Percentiles rank a stretch among this genome's conserved stretches.
phyloP scores from a whole-genome alignment of 2,113 vertebrate species.

The Rhineura floridana region DNA sequence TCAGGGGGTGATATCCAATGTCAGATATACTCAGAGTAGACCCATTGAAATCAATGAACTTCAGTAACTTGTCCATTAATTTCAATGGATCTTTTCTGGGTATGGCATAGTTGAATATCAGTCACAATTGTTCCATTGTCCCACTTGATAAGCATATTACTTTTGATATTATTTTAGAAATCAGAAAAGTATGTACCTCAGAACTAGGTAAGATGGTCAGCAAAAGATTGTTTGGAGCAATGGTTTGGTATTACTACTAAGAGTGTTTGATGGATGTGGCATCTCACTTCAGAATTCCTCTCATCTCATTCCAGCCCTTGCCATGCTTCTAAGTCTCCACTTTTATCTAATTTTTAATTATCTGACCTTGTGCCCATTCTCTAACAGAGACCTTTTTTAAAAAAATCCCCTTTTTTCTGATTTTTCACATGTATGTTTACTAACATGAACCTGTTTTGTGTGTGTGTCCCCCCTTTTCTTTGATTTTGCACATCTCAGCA shows the following conservation, averaged over 20 bases:
- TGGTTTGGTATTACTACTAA: background rate
- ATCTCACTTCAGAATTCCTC: background rate
- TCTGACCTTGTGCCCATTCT: background rate
- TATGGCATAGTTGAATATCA: too few relatives aligned
- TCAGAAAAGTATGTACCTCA: background rate
- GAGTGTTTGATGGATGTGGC: background rate
- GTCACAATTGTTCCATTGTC: too few relatives aligned
- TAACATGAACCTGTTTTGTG: too few relatives aligned
- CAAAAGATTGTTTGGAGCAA: background rate
- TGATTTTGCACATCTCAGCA: background rate
- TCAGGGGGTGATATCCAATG: too few relatives aligned
- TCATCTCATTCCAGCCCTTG: background rate
- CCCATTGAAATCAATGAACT: too few relatives aligned
- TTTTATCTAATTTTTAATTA: background rate
- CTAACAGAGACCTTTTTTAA: background rate
- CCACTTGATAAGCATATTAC: background rate
- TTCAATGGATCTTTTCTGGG: too few relatives aligned
- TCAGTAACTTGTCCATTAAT: too few relatives aligned
- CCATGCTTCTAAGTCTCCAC: background rate
- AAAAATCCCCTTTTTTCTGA: background rate
- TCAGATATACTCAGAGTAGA: too few relatives aligned
- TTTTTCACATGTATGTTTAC: background rate
- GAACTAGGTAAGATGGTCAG: background rate
- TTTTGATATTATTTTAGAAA: background rate
- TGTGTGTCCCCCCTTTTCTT: background rate